Evolutionary conservation across 2,888 invertebrate genomes (phyloP), one percentile per base, ranked within the genome.

Genomic region (Parascotia fuliginaria): DNA sequence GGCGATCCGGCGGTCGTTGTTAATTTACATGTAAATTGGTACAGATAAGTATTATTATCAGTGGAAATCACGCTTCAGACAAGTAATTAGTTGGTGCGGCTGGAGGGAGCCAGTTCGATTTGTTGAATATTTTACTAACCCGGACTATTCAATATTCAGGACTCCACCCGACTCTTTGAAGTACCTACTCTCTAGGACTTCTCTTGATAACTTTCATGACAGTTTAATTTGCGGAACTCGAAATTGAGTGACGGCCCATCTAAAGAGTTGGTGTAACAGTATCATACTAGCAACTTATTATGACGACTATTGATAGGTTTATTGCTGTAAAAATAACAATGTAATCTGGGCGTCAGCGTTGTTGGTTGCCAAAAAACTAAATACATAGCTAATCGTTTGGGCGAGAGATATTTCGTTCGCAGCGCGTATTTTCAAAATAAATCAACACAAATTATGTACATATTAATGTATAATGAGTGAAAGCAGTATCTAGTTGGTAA

Each of bases 141-240:
- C 79, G 68, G 73, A 68, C 82, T 83, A 83, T 85, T 87, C 83
- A 87, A 86, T 87, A 87, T 86, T 86, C 85, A 87, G 70, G 76
- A 70, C 73, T 79, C 55, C 49, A 64, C 70, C 60, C 69, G 68
- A 69, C 72, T 78, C 80, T 83, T 81, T 80, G 77, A 77, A 83
- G 77, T 68, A 69, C 65, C 60, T 15, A 37, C 54, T 64, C 64
- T 74, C 60, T 55, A 63, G 60, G 66, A 72, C 66, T 74, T 65
- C 70, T 67, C 76, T 75, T 73, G 74, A 82, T 79, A 82, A 85
- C 75, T 78, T 79, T 70, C 70, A 70, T 81, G 84, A 83, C 84
- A 84, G 81, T 77, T 83, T 81, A 84, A 86, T 87, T 87, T 81
- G 75, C 75, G 57, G 65, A 73, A 74, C 68, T 76, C 62, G 34